phyloP scores from a whole-genome alignment of 1,140 invertebrate genomes.

The Drosophila dunni region DNA sequence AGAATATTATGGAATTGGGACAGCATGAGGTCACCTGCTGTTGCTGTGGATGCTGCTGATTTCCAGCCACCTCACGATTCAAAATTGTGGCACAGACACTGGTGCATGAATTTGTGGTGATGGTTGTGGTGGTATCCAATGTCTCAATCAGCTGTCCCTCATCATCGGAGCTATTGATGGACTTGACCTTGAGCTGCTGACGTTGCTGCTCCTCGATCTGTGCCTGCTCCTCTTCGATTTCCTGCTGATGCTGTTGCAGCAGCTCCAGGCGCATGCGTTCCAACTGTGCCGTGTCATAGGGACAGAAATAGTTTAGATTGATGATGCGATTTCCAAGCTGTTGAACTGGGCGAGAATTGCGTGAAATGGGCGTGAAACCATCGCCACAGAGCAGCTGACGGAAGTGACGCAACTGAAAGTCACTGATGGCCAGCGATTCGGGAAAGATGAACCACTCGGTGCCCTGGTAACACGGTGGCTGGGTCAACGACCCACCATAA shows the following conservation, averaged over 20 bases:
- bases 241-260: constrained; percentile 41
- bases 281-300: constrained; percentile 56
- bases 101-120: constrained; percentile 54
- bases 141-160: constrained; percentile 63
- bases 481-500: constrained; percentile 93
- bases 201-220: constrained; percentile 4
- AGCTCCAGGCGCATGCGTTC: constrained; percentile 45
- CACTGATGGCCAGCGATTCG: constrained; percentile 89
- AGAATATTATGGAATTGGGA: constrained; percentile 35
- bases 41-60: constrained; percentile 13
- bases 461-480: constrained; percentile 92
- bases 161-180: constrained; percentile 45
- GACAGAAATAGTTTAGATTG: constrained; percentile 74
- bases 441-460: constrained; percentile 94
- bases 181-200: neutral
- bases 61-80: constrained; percentile 18
- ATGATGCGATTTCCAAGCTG: constrained; percentile 75
- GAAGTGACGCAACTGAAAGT: constrained; percentile 85
- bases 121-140: constrained; percentile 64
- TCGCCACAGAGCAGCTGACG: constrained; percentile 84
- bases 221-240: constrained; percentile 14
- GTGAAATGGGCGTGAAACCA: constrained; percentile 75
- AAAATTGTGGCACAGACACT: constrained; percentile 65
- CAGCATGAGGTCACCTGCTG: constrained; percentile 6
- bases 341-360: constrained; percentile 86